Conservation (phyloP, 2,113 vertebrate species). For the Oryzias melastigma region DNA sequence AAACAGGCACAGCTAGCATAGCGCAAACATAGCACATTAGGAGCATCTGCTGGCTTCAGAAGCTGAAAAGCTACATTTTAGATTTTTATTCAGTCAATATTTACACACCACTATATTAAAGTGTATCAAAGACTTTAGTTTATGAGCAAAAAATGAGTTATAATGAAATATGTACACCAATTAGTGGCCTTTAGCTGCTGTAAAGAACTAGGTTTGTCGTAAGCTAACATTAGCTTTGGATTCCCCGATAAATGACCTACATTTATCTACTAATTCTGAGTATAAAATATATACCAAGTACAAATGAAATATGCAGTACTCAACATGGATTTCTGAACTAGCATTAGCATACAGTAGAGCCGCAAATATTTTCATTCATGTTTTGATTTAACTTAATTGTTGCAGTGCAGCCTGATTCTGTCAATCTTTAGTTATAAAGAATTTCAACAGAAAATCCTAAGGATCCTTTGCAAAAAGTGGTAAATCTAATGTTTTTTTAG, state of each 20-base stretch:
- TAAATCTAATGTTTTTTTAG: too few relatives aligned
- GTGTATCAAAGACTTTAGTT: not conserved
- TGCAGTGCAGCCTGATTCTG: not conserved
- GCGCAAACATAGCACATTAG: not conserved
- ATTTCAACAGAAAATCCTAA: not conserved
- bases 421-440: not conserved
- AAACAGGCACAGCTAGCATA: slow-evolving; percentile 28
- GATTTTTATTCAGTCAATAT: not conserved
- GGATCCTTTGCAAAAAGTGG: too few relatives aligned
- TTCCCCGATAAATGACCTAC: not conserved
- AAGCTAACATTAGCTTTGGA: not conserved
- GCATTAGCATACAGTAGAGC: too few relatives aligned
- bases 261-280: not conserved
- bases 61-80: not conserved
- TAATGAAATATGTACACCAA: not conserved
- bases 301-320: not conserved
- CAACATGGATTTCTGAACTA: too few relatives aligned
- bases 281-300: not conserved
- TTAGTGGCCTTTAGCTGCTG: slow-evolving; percentile 1
- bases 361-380: too few relatives aligned
- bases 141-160: not conserved
- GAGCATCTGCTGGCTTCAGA: not conserved
- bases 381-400: not conserved
- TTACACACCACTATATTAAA: not conserved
- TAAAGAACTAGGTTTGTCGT: not conserved